Evolutionary conservation across 2,113 vertebrate genomes (phyloP).

Genomic region (Otis tarda): DNA sequence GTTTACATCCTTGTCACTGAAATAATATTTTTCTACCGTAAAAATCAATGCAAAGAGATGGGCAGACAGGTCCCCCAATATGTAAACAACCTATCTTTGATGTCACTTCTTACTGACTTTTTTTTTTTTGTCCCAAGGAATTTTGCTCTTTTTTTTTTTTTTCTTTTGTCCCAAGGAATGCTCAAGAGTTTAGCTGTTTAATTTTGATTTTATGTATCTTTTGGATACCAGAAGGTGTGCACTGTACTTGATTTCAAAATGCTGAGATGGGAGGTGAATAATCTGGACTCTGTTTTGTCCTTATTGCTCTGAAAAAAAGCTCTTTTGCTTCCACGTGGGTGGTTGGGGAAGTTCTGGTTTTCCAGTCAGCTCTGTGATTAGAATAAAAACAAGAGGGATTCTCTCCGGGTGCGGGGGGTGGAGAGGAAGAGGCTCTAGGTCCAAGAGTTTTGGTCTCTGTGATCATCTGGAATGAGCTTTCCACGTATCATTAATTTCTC

Average conservation of each 20-base stretch:
- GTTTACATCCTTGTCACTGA: constrained; percentile 93
- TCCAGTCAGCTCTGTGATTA: constrained; percentile 27
- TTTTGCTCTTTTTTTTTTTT: not conserved
- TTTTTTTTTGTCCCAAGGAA: constrained; percentile 51
- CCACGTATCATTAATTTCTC: constrained; percentile 57
- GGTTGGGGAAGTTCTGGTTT: constrained; percentile 41
- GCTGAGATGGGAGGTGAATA: not conserved
- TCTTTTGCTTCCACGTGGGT: constrained; percentile 43
- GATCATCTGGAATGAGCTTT: constrained; percentile 60
- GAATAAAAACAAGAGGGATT: constrained; percentile 38
- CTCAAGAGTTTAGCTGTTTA: constrained; percentile 9
- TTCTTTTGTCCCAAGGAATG: constrained; percentile 53
- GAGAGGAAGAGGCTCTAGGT: not conserved
- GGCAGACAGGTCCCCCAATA: constrained; percentile 65
- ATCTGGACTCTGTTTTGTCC: not conserved
- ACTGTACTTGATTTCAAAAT: not conserved
- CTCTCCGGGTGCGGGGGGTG: not conserved
- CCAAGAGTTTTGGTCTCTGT: constrained; percentile 56
- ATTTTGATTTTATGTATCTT: not conserved
- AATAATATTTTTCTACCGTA: constrained; percentile 94
- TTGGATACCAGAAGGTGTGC: not conserved
- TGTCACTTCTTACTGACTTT: constrained; percentile 64
- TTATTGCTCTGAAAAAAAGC: constrained; percentile 14
- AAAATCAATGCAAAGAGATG: constrained; percentile 76
- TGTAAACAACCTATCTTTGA: constrained; percentile 79